phyloP scores from a whole-genome alignment of 2,888 invertebrate species.

The Chaetogeoica ovagalla region DNA sequence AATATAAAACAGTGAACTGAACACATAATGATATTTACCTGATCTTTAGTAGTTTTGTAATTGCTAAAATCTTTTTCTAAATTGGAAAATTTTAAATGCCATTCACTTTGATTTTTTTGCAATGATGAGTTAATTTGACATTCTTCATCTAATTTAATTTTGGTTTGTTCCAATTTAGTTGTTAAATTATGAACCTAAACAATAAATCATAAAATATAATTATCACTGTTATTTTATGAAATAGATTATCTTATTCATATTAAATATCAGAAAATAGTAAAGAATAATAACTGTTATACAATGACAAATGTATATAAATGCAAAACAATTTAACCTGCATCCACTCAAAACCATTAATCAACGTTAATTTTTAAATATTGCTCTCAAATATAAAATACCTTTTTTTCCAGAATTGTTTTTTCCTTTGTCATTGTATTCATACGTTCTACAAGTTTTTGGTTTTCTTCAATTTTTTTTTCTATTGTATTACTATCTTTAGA shows the following conservation, averaged over 20 bases:
- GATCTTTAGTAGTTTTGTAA: conserved; percentile 59
- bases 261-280: neutral
- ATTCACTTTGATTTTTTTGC: conserved; percentile 73
- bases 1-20: conserved; percentile 1
- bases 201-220: neutral
- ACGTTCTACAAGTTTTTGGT: conserved; percentile 31
- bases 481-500: conserved; percentile 30
- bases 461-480: conserved; percentile 41
- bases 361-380: neutral
- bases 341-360: neutral
- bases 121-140: conserved; percentile 79
- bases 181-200: conserved; percentile 64
- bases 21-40: conserved; percentile 54
- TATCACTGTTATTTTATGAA: neutral
- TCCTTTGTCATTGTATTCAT: conserved; percentile 64
- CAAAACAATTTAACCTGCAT: neutral
- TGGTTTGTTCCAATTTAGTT: conserved; percentile 68
- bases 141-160: conserved; percentile 79
- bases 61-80: conserved; percentile 63
- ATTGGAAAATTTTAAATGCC: conserved; percentile 68
- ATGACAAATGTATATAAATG: too few relatives aligned
- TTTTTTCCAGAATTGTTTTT: conserved; percentile 72
- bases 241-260: too few relatives aligned
- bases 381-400: conserved; percentile 58
- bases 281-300: too few relatives aligned